Percentiles rank a stretch among this genome's conserved stretches.
Evolutionary conservation across 2,113 vertebrate species (phyloP).

Genomic region (Pygoscelis adeliae): DNA sequence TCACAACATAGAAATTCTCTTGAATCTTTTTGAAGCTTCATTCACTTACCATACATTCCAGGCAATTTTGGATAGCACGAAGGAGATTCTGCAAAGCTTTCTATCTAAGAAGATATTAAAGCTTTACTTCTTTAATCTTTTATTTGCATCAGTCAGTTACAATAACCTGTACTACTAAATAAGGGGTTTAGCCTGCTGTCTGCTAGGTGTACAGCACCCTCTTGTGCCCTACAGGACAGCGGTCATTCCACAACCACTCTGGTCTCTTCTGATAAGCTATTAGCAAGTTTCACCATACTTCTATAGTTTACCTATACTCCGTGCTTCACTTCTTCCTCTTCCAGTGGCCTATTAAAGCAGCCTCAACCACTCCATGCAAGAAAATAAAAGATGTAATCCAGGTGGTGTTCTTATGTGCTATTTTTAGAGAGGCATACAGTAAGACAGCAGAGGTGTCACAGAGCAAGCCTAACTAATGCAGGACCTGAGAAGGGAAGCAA

Average conservation of each 20-base stretch:
- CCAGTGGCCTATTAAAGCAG: not conserved
- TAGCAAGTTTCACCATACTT: not conserved
- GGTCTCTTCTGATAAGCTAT: not conserved
- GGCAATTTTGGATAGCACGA: not conserved
- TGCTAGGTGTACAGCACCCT: slow-evolving; percentile 52
- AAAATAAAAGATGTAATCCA: not conserved
- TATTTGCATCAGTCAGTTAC: not conserved
- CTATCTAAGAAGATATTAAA: not conserved
- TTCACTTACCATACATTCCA: not conserved
- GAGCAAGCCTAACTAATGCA: not conserved
- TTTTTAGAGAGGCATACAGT: not conserved
- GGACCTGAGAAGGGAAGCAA: not conserved
- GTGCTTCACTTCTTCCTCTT: not conserved
- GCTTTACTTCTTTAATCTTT: not conserved
- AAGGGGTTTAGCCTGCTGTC: not conserved
- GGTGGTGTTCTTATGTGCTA: not conserved
- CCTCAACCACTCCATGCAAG: not conserved
- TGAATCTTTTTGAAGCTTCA: not conserved
- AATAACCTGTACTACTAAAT: too few relatives aligned
- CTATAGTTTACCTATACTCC: not conserved
- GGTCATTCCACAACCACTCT: not conserved
- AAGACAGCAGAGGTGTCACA: not conserved
- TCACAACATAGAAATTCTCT: not conserved
- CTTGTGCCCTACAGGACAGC: not conserved
- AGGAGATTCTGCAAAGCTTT: not conserved